phyloP scores from a whole-genome alignment of 2,113 vertebrate species.

The Hippocampus barbouri region DNA sequence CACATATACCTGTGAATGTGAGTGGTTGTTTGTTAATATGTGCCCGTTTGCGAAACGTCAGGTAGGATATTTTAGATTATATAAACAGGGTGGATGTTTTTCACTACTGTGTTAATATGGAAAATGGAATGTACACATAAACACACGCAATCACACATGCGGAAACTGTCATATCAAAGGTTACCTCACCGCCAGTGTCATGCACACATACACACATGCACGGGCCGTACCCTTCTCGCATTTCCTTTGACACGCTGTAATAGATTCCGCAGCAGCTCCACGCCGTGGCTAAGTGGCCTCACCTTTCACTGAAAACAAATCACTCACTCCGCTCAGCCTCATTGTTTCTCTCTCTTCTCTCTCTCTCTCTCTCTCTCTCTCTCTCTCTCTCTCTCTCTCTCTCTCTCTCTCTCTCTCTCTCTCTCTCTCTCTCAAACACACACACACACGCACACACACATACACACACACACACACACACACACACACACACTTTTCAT shows the following conservation, averaged over 20 bases:
- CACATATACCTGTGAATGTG: too few species aligned
- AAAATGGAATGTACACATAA: background rate
- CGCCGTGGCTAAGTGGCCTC: slow-evolving; percentile 92
- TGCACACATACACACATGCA: slow-evolving; percentile 22
- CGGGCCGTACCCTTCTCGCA: slow-evolving; percentile 89
- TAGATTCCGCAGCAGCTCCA: slow-evolving; percentile 91
- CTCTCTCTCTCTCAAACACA: too few species aligned
- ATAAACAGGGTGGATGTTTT: too few species aligned
- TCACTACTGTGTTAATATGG: background rate
- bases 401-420: too few species aligned
- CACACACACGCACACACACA: background rate
- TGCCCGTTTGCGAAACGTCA: too few species aligned
- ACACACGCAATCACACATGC: slow-evolving; percentile 14
- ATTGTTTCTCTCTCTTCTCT: slow-evolving; percentile 12
- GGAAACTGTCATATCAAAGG: background rate
- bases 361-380: too few species aligned
- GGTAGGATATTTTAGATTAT: too few species aligned
- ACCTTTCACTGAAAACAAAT: slow-evolving; percentile 99
- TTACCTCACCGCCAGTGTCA: background rate
- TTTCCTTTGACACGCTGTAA: slow-evolving; percentile 97
- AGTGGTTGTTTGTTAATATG: too few species aligned
- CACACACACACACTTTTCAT: slow-evolving; percentile 28
- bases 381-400: background rate
- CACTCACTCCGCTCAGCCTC: slow-evolving; percentile 77
- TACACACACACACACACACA: slow-evolving; percentile 27